phyloP scores from a whole-genome alignment of 2,888 invertebrate species.

The Yponomeuta malinellus region DNA sequence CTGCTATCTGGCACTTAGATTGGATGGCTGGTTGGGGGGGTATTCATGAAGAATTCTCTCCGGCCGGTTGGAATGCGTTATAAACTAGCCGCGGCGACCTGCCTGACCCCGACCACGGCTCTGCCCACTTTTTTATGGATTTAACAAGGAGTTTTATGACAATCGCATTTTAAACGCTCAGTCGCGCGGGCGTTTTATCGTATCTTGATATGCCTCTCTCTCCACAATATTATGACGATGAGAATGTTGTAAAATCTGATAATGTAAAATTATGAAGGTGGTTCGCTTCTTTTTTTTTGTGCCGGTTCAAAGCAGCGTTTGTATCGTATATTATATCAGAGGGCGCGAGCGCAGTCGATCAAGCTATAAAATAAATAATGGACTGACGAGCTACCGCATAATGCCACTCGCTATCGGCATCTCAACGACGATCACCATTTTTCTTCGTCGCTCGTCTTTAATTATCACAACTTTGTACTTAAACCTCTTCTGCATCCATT shows the following conservation, averaged over 20 bases:
- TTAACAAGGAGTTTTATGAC: conserved; percentile 34
- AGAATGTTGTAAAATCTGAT: conserved; percentile 7
- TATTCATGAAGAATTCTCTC: conserved; percentile 14
- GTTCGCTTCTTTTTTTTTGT: background rate
- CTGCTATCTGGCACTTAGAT: conserved; percentile 16
- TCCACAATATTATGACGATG: conserved; percentile 12
- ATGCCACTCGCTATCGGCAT: conserved; percentile 12
- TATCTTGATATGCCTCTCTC: conserved; percentile 12
- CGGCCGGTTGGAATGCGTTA: conserved; percentile 31
- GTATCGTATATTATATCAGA: conserved; percentile 5
- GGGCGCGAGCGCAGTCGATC: conserved; percentile 15
- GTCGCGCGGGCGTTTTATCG: conserved; percentile 23
- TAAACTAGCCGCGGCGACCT: conserved; percentile 31
- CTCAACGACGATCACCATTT: conserved; percentile 24
- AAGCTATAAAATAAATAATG: conserved; percentile 17
- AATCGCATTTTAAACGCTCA: conserved; percentile 30
- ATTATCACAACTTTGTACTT: conserved; percentile 34
- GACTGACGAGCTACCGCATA: conserved; percentile 10
- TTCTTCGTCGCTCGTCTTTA: conserved; percentile 21
- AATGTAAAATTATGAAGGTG: conserved; percentile 1
- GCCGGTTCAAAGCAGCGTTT: background rate
- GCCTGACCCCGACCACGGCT: conserved; percentile 28
- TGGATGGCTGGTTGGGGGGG: conserved; percentile 1
- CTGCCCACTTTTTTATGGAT: conserved; percentile 42
- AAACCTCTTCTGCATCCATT: background rate